Evolutionary conservation across 2,113 vertebrate species (phyloP).

Genomic region (Leucoraja erinaceus): DNA sequence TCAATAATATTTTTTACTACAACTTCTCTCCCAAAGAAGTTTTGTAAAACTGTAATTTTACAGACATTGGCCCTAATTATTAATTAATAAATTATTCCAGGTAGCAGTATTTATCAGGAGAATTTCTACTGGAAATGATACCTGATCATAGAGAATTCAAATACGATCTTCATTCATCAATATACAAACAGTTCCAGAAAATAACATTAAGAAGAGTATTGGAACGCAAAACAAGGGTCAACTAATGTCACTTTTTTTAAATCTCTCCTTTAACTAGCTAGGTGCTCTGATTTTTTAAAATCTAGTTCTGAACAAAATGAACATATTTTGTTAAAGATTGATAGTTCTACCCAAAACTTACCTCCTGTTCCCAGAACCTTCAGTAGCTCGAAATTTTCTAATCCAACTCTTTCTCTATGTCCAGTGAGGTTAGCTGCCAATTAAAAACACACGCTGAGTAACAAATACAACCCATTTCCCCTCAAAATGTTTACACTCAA

Average conservation of each 20-base stretch:
- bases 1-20: not conserved
- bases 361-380: constrained; percentile 40
- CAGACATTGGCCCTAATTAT: not conserved
- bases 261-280: not conserved
- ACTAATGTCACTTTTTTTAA: too few relatives aligned
- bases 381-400: constrained; percentile 40
- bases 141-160: not conserved
- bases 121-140: not conserved
- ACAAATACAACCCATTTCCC: not conserved
- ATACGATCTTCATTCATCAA: not conserved
- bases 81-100: too few relatives aligned
- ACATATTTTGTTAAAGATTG: not conserved
- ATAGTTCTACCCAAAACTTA: not conserved
- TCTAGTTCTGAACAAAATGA: not conserved
- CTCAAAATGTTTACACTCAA: not conserved
- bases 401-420: constrained; percentile 37
- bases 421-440: constrained; percentile 40
- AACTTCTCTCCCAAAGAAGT: not conserved
- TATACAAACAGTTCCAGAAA: not conserved
- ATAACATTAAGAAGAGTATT: not conserved
- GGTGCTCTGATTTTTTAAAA: not conserved
- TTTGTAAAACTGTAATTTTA: not conserved
- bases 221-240: not conserved
- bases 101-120: not conserved
- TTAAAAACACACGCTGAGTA: not conserved